Evolutionary conservation across 2,888 invertebrate species (phyloP), one percentile per base, ranked within the genome.

Genomic region (Malacosoma neustria): DNA sequence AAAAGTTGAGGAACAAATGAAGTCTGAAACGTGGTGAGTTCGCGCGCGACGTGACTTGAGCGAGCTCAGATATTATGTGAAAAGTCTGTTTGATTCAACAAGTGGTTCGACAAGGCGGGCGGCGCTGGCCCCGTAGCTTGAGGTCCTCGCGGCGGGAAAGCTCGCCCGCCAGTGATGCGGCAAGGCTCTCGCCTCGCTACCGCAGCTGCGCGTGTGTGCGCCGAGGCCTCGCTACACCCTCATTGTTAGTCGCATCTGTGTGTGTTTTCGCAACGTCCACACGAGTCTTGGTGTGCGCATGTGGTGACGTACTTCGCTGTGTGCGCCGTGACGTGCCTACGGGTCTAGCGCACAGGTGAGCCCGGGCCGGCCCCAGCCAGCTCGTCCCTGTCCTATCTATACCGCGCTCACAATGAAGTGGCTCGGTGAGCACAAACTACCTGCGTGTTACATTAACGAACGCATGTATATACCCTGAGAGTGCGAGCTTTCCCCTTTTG

Each of bases 341-440:
- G 61, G 68, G 72, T 73, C 74, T 77, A 62, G 67, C 57, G 62
- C 61, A 69, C 77, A 80, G 79, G 79, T 82, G 69, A 81, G 81
- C 74, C 77, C 74, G 73, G 70, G 71, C 72, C 73, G 73, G 67
- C 75, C 73, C 72, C 63, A 64, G 62, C 59, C 60, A 66, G 61
- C 69, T 57, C 62, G 62, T 61, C 62, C 55, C 61, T 57, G 52
- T 57, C 55, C 68, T 73, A 76, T 76, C 73, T 76, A 74, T 71
- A 72, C 64, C 56, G 67, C 61, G 68, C 72, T 75, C 12, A 32
- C 77, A 77, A 66, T 76, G 71, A 71, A 71, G 73, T 66, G 70
- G 58, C 69, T 74, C 65, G 63, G 61, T 72, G 68, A 70, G 64
- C 73, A 67, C 60, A 64, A 70, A 72, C 71, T 77, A 71, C 62